A percentile compares a stretch with the other conserved stretches of the same genome.
These are phyloP conservation scores for Willisornis vidua DNA, from an alignment of 2,113 vertebrate genomes.

Conservation along the genomic window DNA sequence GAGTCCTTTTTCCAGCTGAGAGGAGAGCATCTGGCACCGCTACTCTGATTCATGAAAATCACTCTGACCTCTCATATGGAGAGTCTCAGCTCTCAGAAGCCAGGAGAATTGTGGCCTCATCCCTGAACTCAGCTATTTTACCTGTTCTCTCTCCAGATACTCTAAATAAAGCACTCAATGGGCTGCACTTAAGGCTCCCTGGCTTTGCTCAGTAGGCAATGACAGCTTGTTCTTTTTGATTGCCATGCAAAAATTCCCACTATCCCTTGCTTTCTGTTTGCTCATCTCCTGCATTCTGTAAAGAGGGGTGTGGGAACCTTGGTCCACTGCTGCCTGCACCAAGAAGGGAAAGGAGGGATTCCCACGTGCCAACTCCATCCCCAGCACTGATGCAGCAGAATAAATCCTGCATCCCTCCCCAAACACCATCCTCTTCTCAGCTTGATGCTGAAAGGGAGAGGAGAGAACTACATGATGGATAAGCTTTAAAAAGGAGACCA, in stretches of 20 bases:
- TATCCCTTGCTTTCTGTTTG: neutral
- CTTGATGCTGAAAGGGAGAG: neutral
- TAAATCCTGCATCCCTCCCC: neutral
- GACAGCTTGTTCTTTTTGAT: neutral
- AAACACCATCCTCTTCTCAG: neutral
- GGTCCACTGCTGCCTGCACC: neutral
- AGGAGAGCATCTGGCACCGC: neutral
- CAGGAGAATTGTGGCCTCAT: neutral
- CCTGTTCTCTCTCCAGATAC: conserved; percentile 6
- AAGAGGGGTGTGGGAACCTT: fast-evolving
- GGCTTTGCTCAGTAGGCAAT: neutral
- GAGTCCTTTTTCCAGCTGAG: neutral
- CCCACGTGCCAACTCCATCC: neutral
- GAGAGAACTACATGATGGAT: conserved; percentile 4
- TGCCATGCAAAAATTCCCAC: neutral
- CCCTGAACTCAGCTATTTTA: conserved; percentile 10
- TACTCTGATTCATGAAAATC: conserved; percentile 7
- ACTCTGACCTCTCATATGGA: neutral
- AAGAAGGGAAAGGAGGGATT: neutral
- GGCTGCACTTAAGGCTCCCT: neutral
- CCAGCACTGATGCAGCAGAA: neutral
- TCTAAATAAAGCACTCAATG: neutral
- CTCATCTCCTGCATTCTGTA: neutral
- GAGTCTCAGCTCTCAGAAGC: neutral
- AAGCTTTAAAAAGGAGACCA: conserved; percentile 10